A percentile compares a stretch with the other conserved stretches of the same genome.
phyloP scores from a whole-genome alignment of 2,113 vertebrate genomes.

The Eptesicus fuscus region DNA sequence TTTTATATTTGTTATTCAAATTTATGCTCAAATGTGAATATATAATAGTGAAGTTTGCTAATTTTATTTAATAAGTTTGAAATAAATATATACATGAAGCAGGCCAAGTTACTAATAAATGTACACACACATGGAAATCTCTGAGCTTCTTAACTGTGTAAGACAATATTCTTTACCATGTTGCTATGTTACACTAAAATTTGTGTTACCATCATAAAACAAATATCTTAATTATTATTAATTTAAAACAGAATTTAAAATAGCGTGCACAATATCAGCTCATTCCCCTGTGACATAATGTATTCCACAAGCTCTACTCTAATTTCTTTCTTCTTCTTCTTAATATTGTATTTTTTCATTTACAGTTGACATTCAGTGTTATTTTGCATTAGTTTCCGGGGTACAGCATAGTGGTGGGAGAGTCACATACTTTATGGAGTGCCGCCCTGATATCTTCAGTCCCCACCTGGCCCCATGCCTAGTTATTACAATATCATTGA shows the following conservation, averaged over 20 bases:
- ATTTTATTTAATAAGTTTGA: not conserved
- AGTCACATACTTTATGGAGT: not conserved
- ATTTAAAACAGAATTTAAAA: not conserved
- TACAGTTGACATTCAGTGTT: not conserved
- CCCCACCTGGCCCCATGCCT: not conserved
- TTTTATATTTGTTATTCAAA: not conserved
- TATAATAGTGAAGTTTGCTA: not conserved
- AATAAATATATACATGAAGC: not conserved
- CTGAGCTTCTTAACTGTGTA: not conserved
- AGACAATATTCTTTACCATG: not conserved
- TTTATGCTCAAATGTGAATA: not conserved
- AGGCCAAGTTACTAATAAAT: not conserved
- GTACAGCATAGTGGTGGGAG: rapidly evolving
- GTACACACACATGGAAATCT: not conserved
- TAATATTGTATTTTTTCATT: not conserved
- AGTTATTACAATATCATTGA: not conserved
- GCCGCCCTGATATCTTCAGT: not conserved
- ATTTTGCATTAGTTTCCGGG: rapidly evolving
- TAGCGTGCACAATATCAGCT: not conserved
- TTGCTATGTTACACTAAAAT: not conserved
- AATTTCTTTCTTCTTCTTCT: not conserved
- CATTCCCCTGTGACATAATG: not conserved
- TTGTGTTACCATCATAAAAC: not conserved
- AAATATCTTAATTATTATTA: not conserved
- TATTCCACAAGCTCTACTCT: not conserved